phyloP scores from a whole-genome alignment of 2,797 vertebrate genomes.

The Rallus crepitans region DNA sequence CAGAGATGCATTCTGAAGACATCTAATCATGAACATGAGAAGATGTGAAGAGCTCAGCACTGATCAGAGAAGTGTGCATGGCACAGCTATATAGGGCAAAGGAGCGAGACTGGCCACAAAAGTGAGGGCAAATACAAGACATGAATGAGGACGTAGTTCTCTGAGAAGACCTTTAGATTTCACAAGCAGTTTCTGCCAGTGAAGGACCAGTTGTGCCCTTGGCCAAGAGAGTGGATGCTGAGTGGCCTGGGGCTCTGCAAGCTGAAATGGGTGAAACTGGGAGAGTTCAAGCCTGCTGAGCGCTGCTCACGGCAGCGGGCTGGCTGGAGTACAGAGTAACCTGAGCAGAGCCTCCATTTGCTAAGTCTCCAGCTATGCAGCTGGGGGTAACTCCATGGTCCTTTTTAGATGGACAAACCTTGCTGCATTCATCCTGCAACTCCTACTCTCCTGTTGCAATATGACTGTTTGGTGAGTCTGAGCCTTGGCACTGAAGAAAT shows the following conservation, averaged over 20 bases:
- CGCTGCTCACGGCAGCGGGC: background rate
- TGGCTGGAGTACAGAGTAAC: background rate
- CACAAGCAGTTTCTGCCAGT: background rate
- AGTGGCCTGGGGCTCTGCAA: background rate
- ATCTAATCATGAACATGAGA: background rate
- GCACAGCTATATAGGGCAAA: background rate
- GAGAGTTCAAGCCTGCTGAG: background rate
- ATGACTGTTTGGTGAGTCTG: too few relatives aligned
- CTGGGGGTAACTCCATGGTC: fast-evolving
- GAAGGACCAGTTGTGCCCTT: background rate
- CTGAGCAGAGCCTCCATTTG: background rate
- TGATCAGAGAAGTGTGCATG: fast-evolving
- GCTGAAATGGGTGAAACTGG: too few relatives aligned
- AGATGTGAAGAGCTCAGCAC: background rate
- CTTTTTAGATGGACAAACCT: background rate
- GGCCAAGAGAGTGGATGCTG: background rate
- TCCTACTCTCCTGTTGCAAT: too few relatives aligned
- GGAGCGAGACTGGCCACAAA: fast-evolving
- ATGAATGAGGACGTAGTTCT: background rate
- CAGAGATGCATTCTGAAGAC: background rate
- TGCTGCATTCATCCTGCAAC: background rate
- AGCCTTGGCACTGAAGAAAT: too few relatives aligned
- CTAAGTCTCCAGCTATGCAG: background rate
- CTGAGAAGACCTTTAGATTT: background rate
- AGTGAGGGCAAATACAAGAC: background rate